Evolutionary conservation across 1,140 invertebrate genomes (phyloP), one percentile per base, ranked within the genome.

Genomic region (Hyphantria cunea): DNA sequence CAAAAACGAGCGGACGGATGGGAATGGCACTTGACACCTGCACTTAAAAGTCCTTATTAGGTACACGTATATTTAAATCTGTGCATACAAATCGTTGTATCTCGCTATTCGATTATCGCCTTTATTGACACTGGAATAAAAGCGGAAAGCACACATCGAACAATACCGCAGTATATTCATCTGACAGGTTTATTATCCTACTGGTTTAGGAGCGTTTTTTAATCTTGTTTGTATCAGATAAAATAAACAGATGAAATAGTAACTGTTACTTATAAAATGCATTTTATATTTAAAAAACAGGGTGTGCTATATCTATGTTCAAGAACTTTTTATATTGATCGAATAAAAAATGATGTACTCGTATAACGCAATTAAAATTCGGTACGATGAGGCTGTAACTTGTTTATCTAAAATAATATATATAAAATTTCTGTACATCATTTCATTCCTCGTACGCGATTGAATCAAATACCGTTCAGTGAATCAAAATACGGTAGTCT

Each of bases 21-120:
- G 53, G 69, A 66, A 72, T 74, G 66, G 62, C 63, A 74, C 62
- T 66, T 67, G 62, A 74, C 70, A 78, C 72, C 68, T 74, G 76
- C 64, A 53, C 42, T 53, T 49, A 53, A 37, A 47, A 47, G 33
- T 59, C 64, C 55, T 47, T 41, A 47, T 48, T 25, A 25, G 17
- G 17, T 25, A 25, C 17, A 25, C 17, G 5, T 25, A 25, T 25
- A 25, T n/a, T n/a, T n/a, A n/a, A n/a, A n/a, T 25, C 17, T 5
- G 17, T 25, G 5, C 5, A 5, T 25, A 25, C 17, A 48, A 34
- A 32, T 48, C 54, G n/a, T n/a, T 39, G 7, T 11, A 8, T 8
- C 7, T 34, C 14, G 51, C 15, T 54, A 17, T 15, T 17, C 31
- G 39, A 54, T 44, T 54, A 12, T 42, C 12, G 39, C 41, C 34